Evolutionary conservation across 2,113 vertebrate species (phyloP), one percentile per base, ranked within the genome.

Genomic region (Aphyosemion australe): DNA sequence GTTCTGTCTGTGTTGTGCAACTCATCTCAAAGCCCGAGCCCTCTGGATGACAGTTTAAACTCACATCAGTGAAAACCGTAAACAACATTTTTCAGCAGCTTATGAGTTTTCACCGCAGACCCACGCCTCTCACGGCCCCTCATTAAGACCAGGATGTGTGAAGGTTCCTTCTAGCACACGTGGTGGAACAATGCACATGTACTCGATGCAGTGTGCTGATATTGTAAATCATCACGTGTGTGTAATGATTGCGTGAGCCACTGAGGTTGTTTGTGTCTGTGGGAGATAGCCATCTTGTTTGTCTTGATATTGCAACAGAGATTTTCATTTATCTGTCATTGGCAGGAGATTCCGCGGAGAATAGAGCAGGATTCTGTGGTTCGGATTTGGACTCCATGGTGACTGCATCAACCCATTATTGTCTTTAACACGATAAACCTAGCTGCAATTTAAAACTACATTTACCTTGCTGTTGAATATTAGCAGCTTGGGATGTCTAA

Each of bases 11-110:
- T 59, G 65, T 70, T 74, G 68, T 48, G 34, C 41, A 66, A 58
- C 58, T 55, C 64, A 13, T 72, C 55, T 64, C 70, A 50, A 69
- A 71, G 62, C 45, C 74, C 2, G 69, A 70, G 76, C 45, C 55
- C 52, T 50, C 42, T 32, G 16, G 80, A 80, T 82, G 84, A 87
- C 76, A 75, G 80, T 78, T 70, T 79, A 78, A 87, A 81, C 71
- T 84, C 65, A 65, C 76, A 74, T 72, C 65, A 85, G 74, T 61
- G 64, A 80, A 90, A 84, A 82, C 85, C 80, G 85, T 89, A 90
- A 92, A 90, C 84, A 88, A 88, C 87, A 89, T 90, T 91, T 91
- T 82, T 90, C 74, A 79, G 70, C 81, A 73, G 87, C 85, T 87
- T 87, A 86, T 90, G 80, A 76, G 79, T 84, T 88, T 72, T 80